phyloP scores from a whole-genome alignment of 2,797 vertebrate genomes.

The Crocidura indochinensis region DNA sequence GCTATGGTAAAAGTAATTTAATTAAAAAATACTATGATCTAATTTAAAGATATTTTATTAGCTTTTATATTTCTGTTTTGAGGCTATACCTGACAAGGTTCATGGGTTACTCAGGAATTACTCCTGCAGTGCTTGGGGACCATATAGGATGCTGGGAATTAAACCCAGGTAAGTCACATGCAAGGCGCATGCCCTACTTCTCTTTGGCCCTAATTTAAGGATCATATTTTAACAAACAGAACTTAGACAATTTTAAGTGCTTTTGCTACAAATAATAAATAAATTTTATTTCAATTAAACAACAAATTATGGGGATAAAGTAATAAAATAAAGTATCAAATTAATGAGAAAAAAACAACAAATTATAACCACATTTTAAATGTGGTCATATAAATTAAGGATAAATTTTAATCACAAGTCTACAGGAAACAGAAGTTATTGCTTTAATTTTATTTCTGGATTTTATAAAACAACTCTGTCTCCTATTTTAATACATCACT shows the following conservation, averaged over 20 bases:
- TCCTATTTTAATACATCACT: background rate
- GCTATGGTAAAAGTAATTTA: constrained; percentile 29
- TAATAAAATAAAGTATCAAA: too few species aligned
- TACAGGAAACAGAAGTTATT: constrained; percentile 37
- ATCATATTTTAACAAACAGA: constrained; percentile 39
- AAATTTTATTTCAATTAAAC: constrained; percentile 19
- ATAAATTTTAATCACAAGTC: constrained; percentile 55
- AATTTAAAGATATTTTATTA: background rate
- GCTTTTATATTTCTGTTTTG: too few species aligned
- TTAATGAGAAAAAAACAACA: too few species aligned
- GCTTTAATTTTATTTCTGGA: constrained; percentile 54
- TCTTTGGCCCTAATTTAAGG: background rate
- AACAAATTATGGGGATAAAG: too few species aligned
- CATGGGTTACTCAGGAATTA: too few species aligned
- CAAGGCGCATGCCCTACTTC: too few species aligned
- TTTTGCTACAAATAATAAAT: constrained; percentile 37
- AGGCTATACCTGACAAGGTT: too few species aligned
- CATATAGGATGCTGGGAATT: too few species aligned
- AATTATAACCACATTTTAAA: constrained; percentile 46
- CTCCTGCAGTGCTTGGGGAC: too few species aligned
- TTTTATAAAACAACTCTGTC: constrained; percentile 21
- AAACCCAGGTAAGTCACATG: too few species aligned
- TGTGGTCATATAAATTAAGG: constrained; percentile 18
- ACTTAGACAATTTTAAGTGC: background rate
- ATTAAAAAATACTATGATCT: constrained; percentile 19